phyloP scores from a whole-genome alignment of 2,113 vertebrate genomes.

The Potamarius usumacintae region DNA sequence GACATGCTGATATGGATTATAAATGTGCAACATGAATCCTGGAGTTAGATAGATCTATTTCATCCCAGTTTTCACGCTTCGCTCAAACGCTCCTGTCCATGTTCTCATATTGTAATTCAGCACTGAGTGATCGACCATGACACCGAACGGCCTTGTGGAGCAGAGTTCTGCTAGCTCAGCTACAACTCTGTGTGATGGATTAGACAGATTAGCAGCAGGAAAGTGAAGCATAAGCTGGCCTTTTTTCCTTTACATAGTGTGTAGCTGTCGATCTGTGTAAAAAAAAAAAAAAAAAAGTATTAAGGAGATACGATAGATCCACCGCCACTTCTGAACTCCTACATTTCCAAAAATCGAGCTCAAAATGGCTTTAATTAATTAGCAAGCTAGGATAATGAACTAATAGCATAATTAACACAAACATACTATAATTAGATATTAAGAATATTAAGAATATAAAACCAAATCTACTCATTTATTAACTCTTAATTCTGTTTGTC shows the following conservation, averaged over 20 bases:
- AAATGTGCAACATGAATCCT: not conserved
- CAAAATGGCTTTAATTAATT: not conserved
- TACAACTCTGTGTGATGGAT: conserved; percentile 9
- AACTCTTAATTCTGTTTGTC: not conserved
- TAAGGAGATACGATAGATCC: not conserved
- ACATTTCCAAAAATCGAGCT: not conserved
- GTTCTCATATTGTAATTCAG: not conserved
- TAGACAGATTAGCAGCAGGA: not conserved
- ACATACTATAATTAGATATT: not conserved
- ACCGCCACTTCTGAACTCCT: not conserved
- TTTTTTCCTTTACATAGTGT: not conserved
- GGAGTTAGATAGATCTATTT: not conserved
- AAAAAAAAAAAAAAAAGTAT: not conserved
- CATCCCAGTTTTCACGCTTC: not conserved
- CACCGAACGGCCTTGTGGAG: not conserved
- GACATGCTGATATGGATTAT: not conserved
- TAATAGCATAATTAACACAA: not conserved
- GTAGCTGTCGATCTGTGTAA: not conserved
- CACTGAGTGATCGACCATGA: not conserved
- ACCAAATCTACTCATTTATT: not conserved
- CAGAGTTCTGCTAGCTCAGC: not conserved
- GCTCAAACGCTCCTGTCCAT: not conserved
- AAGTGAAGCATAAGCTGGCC: not conserved
- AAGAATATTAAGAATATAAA: not conserved
- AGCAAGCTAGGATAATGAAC: not conserved